Percentiles rank a stretch among this genome's conserved stretches.
phyloP scores from a whole-genome alignment of 2,797 vertebrate species.

The Mormyrus hasselquistii region DNA sequence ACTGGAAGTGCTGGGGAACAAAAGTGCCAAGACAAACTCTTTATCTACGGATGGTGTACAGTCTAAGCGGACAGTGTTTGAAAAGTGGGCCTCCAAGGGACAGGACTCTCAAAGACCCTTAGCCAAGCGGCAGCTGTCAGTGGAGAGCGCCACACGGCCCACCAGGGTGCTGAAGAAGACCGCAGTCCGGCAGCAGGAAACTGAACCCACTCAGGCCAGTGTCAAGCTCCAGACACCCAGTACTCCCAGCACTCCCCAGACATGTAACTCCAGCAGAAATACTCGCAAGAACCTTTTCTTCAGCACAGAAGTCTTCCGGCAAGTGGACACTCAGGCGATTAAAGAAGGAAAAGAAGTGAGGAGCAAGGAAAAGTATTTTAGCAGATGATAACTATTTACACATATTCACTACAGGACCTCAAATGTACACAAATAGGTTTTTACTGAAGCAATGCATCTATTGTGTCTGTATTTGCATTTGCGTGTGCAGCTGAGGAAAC shows the following conservation, averaged over 20 bases:
- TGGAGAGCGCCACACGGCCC: slow-evolving; percentile 58
- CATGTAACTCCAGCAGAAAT: slow-evolving; percentile 39
- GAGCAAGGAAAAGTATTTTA: neutral
- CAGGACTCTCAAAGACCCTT: slow-evolving; percentile 57
- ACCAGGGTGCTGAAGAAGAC: slow-evolving; percentile 64
- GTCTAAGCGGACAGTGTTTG: slow-evolving; percentile 41
- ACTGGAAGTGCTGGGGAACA: neutral
- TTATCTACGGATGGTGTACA: slow-evolving; percentile 7
- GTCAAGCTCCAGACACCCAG: slow-evolving; percentile 16
- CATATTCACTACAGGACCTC: neutral
- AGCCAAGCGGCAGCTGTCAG: slow-evolving; percentile 65
- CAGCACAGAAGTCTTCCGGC: slow-evolving; percentile 53
- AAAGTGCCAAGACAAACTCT: neutral
- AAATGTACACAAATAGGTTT: neutral
- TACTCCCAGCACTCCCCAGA: neutral
- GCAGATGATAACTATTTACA: neutral
- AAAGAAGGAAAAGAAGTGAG: slow-evolving; percentile 43
- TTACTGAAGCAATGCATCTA: slow-evolving; percentile 13
- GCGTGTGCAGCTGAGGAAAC: slow-evolving; percentile 54
- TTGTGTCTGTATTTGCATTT: slow-evolving; percentile 27
- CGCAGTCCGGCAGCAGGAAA: slow-evolving; percentile 49
- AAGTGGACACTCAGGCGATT: slow-evolving; percentile 57
- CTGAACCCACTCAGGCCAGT: slow-evolving; percentile 19
- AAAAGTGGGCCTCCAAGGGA: slow-evolving; percentile 46
- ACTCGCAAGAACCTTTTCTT: slow-evolving; percentile 58